Base-by-base conservation (phyloP, 1,140 invertebrate species). In the Phthorimaea operculella region DNA sequence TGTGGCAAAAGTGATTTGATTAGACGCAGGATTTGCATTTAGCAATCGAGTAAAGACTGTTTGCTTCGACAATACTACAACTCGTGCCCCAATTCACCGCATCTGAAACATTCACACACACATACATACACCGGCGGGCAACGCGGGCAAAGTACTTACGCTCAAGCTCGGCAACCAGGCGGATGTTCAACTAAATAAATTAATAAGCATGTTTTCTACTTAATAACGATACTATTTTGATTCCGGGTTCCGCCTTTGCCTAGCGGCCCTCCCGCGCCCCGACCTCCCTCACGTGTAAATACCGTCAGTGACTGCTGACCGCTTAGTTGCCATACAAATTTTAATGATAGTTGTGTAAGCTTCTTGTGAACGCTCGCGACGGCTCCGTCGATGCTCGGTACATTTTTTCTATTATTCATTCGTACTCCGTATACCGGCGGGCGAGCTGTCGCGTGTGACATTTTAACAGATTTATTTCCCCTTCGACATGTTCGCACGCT, bases 271-370 rank as follows among this genome's bases (percentile, higher is more conserved):
- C 36, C n/a, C 36, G 36, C 2, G 36, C 36, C 10, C 36, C 36
- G 10, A 9, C 36, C n/a, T n/a, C 15, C 48, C 21, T 12, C 17
- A 28, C 48, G 58, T 83, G 79, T 84, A 82, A 74, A 84, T 81
- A 83, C 72, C 62, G 62, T 81, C 77, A 76, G 79, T 78, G 77
- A 56, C 52, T 78, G 76, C 81, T 81, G 79, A 80, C 59, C 68
- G 79, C 76, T 81, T 84, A 76, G 81, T 84, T 84, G 81, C 81
- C 81, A 84, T 84, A 84, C 77, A 81, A 74, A 76, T 72, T 66
- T 72, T 79, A 79, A 72, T 71, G 70, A 71, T 84, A 84, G 79
- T 73, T 69, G 48, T 70, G 59, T 57, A 58, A 67, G 61, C 66
- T 71, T 69, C 66, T n/a, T 10, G 36, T 39, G 36, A 12, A 15